phyloP scores from a whole-genome alignment of 1,140 invertebrate species.

The Drosophila jambulina region DNA sequence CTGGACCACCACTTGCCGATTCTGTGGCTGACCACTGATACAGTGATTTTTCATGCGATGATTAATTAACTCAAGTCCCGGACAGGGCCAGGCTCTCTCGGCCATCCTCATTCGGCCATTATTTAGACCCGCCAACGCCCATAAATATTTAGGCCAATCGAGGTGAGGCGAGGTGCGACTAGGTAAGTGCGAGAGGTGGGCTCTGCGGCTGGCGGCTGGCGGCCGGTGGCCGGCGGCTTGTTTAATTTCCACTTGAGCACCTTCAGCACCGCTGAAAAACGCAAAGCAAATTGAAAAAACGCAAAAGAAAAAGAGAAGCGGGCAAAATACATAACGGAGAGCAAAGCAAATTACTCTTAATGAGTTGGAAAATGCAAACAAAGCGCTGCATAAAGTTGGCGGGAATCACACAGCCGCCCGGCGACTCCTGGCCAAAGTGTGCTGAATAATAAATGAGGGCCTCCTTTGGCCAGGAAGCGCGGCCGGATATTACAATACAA shows the following conservation, averaged over 20 bases:
- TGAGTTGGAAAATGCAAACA: constrained; percentile 75
- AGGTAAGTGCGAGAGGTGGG: constrained; percentile 18
- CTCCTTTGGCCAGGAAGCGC: constrained; percentile 31
- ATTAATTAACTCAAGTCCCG: constrained; percentile 56
- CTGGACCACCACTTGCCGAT: constrained; percentile 19
- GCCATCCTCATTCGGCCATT: constrained; percentile 15
- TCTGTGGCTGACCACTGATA: constrained; percentile 54
- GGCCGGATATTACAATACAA: constrained; percentile 68
- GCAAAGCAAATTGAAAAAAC: constrained; percentile 47
- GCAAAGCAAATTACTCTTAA: constrained; percentile 66
- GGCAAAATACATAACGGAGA: constrained; percentile 39
- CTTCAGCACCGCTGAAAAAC: constrained; percentile 40
- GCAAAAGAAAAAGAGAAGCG: neutral
- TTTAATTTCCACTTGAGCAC: constrained; percentile 67
- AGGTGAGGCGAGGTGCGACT: constrained; percentile 8
- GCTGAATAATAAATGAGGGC: constrained; percentile 49
- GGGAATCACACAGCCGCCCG: constrained; percentile 2
- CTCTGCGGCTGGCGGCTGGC: constrained; percentile 3
- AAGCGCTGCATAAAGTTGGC: constrained; percentile 56
- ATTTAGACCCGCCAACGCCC: constrained; percentile 29
- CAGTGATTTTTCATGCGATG: constrained; percentile 66
- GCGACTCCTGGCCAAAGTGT: constrained; percentile 27
- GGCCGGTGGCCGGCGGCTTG: constrained; percentile 17
- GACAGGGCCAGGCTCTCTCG: neutral
- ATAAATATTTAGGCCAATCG: constrained; percentile 55